These are phyloP conservation scores for Pangasius mekongensis DNA, from an alignment of 2,797 vertebrate species.

Conservation along the genomic window DNA sequence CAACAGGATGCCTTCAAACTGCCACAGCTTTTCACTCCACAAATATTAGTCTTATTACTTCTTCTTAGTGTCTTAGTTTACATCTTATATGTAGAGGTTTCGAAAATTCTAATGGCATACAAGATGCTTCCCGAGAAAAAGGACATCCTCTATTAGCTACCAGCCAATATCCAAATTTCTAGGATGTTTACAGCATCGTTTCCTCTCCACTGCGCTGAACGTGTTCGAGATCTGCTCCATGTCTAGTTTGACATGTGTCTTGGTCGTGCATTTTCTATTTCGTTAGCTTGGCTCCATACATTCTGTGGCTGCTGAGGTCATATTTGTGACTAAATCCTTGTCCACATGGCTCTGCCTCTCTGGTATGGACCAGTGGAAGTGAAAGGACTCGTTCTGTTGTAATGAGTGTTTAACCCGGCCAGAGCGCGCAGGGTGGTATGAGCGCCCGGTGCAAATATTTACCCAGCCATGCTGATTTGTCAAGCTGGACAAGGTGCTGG, in stretches of 20 bases:
- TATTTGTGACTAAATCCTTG: constrained; percentile 25
- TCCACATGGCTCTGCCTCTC: constrained; percentile 34
- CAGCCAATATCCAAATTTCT: not conserved
- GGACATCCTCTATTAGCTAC: constrained; percentile 10
- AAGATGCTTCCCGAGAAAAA: not conserved
- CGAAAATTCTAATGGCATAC: not conserved
- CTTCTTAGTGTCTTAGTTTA: not conserved
- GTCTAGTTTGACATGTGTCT: too few relatives aligned
- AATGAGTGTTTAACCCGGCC: constrained; percentile 43
- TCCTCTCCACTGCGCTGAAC: not conserved
- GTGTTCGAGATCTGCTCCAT: not conserved
- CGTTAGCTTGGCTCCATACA: not conserved
- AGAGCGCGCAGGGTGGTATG: constrained; percentile 45
- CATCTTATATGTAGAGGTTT: not conserved
- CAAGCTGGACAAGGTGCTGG: constrained; percentile 41
- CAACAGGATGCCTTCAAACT: constrained; percentile 11
- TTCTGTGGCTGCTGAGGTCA: constrained; percentile 18
- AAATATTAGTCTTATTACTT: not conserved
- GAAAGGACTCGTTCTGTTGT: constrained; percentile 55
- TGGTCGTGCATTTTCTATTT: too few relatives aligned
- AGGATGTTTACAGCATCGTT: constrained; percentile 6
- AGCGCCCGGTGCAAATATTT: constrained; percentile 57
- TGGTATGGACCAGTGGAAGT: constrained; percentile 59
- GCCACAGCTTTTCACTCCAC: not conserved
- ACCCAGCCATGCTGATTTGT: constrained; percentile 51